These are phyloP conservation scores for Muricea muricata DNA, from an alignment of 92 coral and sea anemone species.

Conservation along the genomic window DNA sequence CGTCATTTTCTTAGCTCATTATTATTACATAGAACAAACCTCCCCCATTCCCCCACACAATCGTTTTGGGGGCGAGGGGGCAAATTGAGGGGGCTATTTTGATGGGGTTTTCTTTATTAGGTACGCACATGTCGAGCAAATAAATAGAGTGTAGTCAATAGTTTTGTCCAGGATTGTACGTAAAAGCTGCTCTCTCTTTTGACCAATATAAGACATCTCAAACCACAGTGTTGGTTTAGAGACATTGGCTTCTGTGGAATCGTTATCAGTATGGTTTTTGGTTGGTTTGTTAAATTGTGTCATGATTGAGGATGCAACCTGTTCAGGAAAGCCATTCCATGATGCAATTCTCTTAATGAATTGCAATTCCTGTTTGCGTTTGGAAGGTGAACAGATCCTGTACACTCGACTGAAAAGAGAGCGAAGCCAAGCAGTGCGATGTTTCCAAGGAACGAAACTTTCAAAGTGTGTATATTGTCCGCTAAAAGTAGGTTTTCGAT, in stretches of 20 bases:
- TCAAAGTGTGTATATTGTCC: no score
- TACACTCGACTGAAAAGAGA: not conserved
- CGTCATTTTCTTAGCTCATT: no score
- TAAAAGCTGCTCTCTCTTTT: not conserved
- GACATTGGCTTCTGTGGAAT: not conserved
- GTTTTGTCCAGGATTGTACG: no score
- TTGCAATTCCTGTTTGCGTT: not conserved
- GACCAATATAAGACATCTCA: not conserved
- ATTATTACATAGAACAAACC: no score
- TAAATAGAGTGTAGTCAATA: no score
- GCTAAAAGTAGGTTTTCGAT: no score
- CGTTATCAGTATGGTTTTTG: not conserved
- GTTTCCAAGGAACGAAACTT: no score
- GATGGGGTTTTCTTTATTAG: no score
- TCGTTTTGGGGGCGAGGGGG: no score
- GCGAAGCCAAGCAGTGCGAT: not conserved
- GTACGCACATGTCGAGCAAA: no score
- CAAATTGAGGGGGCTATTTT: no score
- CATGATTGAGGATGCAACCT: not conserved
- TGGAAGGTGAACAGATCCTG: constrained; percentile 1
- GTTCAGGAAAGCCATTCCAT: constrained; percentile 22
- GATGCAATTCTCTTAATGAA: constrained; percentile 7
- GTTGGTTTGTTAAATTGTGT: not conserved
- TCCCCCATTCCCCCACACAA: no score
- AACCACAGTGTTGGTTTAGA: not conserved